Base-by-base conservation (phyloP, 2,888 invertebrate species). In the Andrena bucephala region DNA sequence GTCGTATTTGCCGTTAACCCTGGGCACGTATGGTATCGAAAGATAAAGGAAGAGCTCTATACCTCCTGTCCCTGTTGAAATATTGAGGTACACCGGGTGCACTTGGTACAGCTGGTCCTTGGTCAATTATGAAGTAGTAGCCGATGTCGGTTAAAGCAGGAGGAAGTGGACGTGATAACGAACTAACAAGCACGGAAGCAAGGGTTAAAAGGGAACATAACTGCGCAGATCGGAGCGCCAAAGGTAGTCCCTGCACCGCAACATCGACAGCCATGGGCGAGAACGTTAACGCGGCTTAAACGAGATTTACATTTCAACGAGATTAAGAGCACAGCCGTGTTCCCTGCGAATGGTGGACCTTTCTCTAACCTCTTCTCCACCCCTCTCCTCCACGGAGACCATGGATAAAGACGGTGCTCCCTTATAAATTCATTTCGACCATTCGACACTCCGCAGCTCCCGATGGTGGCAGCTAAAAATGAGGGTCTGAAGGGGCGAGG, bases 361-460 rank as follows among this genome's bases (percentile, higher is more conserved):
- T 3, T 24, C 0, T 6, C 50, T 20, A 6, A 0, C 50, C 10
- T 50, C 20, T 24, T 27, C 62, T 54, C 63, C n/a, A 0, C 10
- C 16, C 42, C 6, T 13, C 57, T 6, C 24, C 13, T 27, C 33
- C 16, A 0, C 16, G 24, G 33, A 36, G 24, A 6, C 24, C 31
- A 10, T 3, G 63, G n/a, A 71, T 52, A 20, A 33, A 62, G n/a
- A 48, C 7, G 57, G 20, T 29, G 27, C 54, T 20, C 16, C 54
- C 29, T 76, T 65, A 8, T 63, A 83, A 81, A 77, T 80, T 85
- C 83, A 73, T 83, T 77, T 77, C 48, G 70, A 68, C 77, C 77
- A 77, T 68, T 80, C 79, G 74, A 72, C 72, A 66, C 68, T 69
- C 52, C 52, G 68, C 42, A 42, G 42, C 1, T 42, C 42, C 42